phyloP scores from a whole-genome alignment of 2,888 invertebrate species.

The Cyclophora punctaria region DNA sequence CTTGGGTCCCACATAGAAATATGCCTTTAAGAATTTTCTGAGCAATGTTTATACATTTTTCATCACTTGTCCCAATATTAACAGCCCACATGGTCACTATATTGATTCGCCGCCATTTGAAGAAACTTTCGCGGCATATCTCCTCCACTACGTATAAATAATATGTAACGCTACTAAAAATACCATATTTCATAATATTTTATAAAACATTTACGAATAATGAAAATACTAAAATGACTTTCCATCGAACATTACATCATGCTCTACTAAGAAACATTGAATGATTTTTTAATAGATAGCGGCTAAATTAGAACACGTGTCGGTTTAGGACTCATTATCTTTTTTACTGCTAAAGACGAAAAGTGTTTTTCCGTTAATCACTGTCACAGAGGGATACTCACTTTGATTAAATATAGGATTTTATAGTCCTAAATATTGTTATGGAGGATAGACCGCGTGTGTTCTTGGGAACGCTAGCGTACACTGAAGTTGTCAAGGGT shows the following conservation, averaged over 20 bases:
- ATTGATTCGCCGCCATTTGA: conserved; percentile 58
- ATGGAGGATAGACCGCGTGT: conserved; percentile 28
- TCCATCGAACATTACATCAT: too few species aligned
- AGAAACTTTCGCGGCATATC: conserved; percentile 32
- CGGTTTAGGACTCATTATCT: too few species aligned
- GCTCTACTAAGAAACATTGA: too few species aligned
- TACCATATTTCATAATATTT: too few species aligned
- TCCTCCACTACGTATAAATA: too few species aligned
- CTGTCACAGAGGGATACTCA: conserved; percentile 34
- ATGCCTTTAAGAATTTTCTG: not conserved
- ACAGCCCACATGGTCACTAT: conserved; percentile 37
- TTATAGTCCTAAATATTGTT: conserved; percentile 49
- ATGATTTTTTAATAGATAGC: conserved; percentile 16
- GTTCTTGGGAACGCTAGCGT: conserved; percentile 48
- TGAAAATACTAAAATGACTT: too few species aligned
- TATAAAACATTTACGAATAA: too few species aligned
- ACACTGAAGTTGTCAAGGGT: conserved; percentile 57
- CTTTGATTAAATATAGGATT: conserved; percentile 60
- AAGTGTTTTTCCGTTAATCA: not conserved
- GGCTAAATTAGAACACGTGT: conserved; percentile 25
- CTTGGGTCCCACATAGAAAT: too few species aligned
- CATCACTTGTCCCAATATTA: conserved; percentile 2
- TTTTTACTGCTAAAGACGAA: not conserved
- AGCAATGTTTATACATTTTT: not conserved
- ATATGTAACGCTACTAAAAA: too few species aligned